Evolutionary conservation across 1,140 invertebrate genomes (phyloP).

Genomic region (Drosophila albomicans): DNA sequence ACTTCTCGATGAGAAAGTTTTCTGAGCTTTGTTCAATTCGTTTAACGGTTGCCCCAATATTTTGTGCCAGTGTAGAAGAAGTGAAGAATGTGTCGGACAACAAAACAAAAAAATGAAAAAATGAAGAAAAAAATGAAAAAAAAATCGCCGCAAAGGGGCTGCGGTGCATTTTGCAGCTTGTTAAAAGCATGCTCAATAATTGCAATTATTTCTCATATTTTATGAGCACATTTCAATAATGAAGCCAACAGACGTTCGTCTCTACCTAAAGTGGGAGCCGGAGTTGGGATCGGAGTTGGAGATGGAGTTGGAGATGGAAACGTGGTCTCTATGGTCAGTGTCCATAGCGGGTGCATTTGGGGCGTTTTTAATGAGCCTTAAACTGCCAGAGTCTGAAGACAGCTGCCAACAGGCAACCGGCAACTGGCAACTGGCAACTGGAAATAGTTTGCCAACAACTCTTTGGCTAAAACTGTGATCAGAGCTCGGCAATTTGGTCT

Average conservation of each 20-base stretch:
- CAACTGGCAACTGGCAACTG: slow-evolving; percentile 22
- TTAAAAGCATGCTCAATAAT: slow-evolving; percentile 70
- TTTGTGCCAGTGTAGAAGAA: too few relatives aligned
- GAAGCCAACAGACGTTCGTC: slow-evolving; percentile 45
- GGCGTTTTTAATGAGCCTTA: slow-evolving; percentile 76
- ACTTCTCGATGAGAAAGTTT: too few relatives aligned
- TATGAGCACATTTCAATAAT: slow-evolving; percentile 70
- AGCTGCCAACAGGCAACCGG: slow-evolving; percentile 16
- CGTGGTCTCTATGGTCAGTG: slow-evolving; percentile 3
- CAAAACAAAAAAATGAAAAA: neutral
- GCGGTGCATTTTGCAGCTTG: slow-evolving; percentile 42
- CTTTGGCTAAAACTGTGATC: slow-evolving; percentile 12
- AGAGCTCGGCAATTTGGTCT: slow-evolving; percentile 58
- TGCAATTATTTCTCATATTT: slow-evolving; percentile 82
- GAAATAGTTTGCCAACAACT: slow-evolving; percentile 8
- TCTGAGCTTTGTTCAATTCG: too few relatives aligned
- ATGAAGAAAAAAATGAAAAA: neutral
- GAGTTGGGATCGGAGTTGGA: neutral
- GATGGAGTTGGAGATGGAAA: neutral
- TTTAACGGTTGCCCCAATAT: too few relatives aligned
- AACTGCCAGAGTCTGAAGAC: slow-evolving; percentile 49
- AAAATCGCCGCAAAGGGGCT: neutral
- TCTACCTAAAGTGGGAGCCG: neutral
- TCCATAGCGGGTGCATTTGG: slow-evolving; percentile 57
- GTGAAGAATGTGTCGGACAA: neutral